Conservation (phyloP, 2,797 vertebrate genomes). For the Amblyraja radiata region DNA sequence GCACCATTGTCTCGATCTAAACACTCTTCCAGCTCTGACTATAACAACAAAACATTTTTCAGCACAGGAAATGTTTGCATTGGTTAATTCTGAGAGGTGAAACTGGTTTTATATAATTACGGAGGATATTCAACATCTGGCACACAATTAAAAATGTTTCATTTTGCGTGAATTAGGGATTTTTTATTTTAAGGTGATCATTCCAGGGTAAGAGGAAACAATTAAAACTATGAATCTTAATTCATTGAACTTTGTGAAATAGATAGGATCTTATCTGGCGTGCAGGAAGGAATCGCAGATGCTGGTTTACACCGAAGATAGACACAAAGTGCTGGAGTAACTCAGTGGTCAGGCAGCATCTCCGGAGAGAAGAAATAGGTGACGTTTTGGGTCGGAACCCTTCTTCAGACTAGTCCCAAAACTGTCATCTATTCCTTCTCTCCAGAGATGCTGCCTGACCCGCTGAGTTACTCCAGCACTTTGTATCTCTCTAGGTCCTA, state of each 20-base stretch:
- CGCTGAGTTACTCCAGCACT: too few species aligned
- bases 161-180: not conserved
- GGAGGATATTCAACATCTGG: not conserved
- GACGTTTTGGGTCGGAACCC: too few species aligned
- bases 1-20: not conserved
- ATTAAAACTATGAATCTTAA: slow-evolving; percentile 30
- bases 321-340: too few species aligned
- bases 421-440: too few species aligned
- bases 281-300: too few species aligned
- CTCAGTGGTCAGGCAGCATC: too few species aligned
- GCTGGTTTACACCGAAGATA: too few species aligned
- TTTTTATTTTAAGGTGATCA: not conserved
- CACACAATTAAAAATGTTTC: not conserved
- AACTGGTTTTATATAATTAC: not conserved
- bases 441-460: too few species aligned
- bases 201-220: not conserved
- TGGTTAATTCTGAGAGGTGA: not conserved
- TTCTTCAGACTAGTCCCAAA: too few species aligned
- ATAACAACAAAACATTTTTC: not conserved
- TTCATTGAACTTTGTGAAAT: not conserved
- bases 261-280: not conserved
- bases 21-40: too few species aligned
- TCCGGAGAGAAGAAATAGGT: too few species aligned
- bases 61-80: not conserved
- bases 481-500: too few species aligned